phyloP scores from a whole-genome alignment of 2,888 invertebrate genomes.

The Cephus pygmeus region DNA sequence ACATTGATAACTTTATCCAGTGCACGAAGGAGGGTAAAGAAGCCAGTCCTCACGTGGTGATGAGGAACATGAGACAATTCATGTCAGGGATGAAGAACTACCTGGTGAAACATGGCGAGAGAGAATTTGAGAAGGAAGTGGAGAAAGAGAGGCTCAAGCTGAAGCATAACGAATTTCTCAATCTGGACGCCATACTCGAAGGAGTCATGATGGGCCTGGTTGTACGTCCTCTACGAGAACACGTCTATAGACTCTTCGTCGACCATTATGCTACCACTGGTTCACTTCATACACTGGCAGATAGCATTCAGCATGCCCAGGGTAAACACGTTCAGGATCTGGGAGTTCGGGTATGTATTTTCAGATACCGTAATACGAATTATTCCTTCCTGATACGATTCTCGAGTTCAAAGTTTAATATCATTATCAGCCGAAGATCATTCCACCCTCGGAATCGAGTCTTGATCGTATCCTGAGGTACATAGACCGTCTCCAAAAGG shows the following conservation, averaged over 20 bases:
- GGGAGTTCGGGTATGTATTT: slow-evolving; percentile 72
- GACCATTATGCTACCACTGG: slow-evolving; percentile 85
- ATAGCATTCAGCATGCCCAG: slow-evolving; percentile 77
- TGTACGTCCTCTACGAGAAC: slow-evolving; percentile 84
- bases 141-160: slow-evolving; percentile 87
- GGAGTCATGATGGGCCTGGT: slow-evolving; percentile 93
- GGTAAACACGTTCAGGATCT: slow-evolving; percentile 76
- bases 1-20: slow-evolving; percentile 92
- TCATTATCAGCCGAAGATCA: slow-evolving; percentile 74
- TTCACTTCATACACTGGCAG: slow-evolving; percentile 79
- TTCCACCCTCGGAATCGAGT: slow-evolving; percentile 80
- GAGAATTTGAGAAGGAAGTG: slow-evolving; percentile 90
- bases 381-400: not conserved
- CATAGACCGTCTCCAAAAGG: slow-evolving; percentile 86
- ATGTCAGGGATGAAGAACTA: slow-evolving; percentile 99
- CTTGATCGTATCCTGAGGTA: slow-evolving; percentile 82
- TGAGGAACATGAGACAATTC: slow-evolving; percentile 94
- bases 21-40: slow-evolving; percentile 93
- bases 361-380: slow-evolving; percentile 6
- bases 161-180: slow-evolving; percentile 91
- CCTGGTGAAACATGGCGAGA: slow-evolving; percentile 94
- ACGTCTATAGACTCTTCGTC: slow-evolving; percentile 86
- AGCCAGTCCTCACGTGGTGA: slow-evolving; percentile 86
- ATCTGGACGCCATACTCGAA: slow-evolving; percentile 95
- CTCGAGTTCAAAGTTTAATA: slow-evolving; percentile 59